A percentile compares a stretch with the other conserved stretches of the same genome.
These are phyloP conservation scores for Bimastos eiseni DNA, from an alignment of 2,888 invertebrate genomes.

Conservation along the genomic window DNA sequence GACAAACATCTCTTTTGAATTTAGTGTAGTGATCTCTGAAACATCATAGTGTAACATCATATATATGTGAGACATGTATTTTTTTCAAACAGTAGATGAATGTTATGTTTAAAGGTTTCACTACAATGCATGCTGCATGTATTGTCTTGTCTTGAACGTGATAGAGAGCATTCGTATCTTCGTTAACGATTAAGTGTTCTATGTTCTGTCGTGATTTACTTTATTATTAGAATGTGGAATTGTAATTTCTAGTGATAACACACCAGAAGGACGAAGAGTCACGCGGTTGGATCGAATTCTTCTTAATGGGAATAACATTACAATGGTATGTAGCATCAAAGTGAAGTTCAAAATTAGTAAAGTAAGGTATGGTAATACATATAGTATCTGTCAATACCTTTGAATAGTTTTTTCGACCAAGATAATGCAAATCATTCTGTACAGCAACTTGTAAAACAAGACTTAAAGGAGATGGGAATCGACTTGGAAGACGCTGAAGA, in stretches of 20 bases:
- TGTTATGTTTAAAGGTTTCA: no score
- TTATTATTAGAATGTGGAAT: background rate
- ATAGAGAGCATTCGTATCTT: background rate
- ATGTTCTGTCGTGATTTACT: background rate
- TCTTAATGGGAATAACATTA: conserved; percentile 97
- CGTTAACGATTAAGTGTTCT: background rate
- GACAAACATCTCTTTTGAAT: no score
- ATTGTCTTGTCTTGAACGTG: no score
- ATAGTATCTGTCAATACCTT: background rate
- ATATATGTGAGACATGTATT: no score
- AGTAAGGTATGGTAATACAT: background rate
- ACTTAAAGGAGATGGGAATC: no score
- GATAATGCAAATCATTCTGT: no score
- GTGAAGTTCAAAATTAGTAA: background rate
- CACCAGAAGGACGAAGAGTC: conserved; percentile 85
- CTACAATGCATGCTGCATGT: no score
- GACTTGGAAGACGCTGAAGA: no score
- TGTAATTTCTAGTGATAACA: conserved; percentile 74
- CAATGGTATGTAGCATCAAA: conserved; percentile 75
- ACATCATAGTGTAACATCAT: no score
- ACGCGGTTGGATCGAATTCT: conserved; percentile 97
- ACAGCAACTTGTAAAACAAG: no score
- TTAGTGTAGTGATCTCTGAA: no score
- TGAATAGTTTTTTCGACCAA: background rate
- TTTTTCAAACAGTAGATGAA: no score